phyloP scores from a whole-genome alignment of 2,888 invertebrate species.

The Cataglyphis cursor region DNA sequence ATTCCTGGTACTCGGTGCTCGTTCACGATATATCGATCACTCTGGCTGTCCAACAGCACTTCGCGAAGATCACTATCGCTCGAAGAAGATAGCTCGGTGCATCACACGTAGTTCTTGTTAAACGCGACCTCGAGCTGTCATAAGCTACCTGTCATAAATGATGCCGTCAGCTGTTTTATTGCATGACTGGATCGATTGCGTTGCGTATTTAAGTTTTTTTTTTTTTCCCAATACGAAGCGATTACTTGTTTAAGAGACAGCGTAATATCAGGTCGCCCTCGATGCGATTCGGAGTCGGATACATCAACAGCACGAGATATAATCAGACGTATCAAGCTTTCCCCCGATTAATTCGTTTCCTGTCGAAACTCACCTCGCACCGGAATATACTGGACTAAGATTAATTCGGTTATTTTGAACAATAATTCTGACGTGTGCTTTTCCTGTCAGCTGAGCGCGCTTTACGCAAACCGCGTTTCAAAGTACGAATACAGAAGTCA shows the following conservation, averaged over 20 bases:
- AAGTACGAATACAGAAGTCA: neutral
- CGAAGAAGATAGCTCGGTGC: slow-evolving; percentile 9
- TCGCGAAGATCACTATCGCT: slow-evolving; percentile 10
- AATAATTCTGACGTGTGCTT: neutral
- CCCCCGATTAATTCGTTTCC: neutral
- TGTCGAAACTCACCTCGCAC: slow-evolving; percentile 14
- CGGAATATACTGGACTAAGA: slow-evolving; percentile 36
- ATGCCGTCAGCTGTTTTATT: slow-evolving; percentile 46
- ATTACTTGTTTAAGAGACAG: slow-evolving; percentile 24
- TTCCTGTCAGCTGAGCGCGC: neutral
- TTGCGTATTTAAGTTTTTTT: neutral
- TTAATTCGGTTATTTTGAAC: slow-evolving; percentile 42
- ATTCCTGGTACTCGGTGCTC: slow-evolving; percentile 76
- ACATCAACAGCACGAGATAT: slow-evolving; percentile 20
- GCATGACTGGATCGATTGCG: slow-evolving; percentile 38
- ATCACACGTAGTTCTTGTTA: slow-evolving; percentile 40
- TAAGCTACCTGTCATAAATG: slow-evolving; percentile 28
- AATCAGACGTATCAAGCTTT: neutral
- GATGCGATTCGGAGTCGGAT: slow-evolving; percentile 24
- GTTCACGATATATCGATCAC: slow-evolving; percentile 19
- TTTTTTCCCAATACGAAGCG: neutral
- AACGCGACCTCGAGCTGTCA: slow-evolving; percentile 47
- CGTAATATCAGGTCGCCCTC: slow-evolving; percentile 20
- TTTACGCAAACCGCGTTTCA: slow-evolving; percentile 7
- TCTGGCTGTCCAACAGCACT: slow-evolving; percentile 13